Evolutionary conservation across 1,140 invertebrate species (phyloP), one percentile per base, ranked within the genome.

Genomic region (Eubasilissa regina): DNA sequence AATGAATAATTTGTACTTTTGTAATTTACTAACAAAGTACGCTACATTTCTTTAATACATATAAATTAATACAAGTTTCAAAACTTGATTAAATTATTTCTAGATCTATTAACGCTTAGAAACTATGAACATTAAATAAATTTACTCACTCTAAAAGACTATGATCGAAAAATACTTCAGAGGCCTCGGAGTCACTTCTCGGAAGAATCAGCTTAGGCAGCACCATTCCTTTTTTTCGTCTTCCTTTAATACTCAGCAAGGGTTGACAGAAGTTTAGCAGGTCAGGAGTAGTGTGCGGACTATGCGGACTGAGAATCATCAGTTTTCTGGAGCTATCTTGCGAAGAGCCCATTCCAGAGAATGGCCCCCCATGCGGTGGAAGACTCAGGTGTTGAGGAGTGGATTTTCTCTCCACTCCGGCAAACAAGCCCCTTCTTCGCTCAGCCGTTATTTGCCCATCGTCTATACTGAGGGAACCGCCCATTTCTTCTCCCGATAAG

Each of bases 281-380:
- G 83, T 93, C 93, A 1, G 87, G 87, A 25, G 90, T 85, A 6
- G 89, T 89, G 10, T 92, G 85, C 84, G 93, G 94, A 83, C 93
- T 94, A 85, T 94, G 94, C 0, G 94, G 94, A 56, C 93, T 94
- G 51, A 95, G 86, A 58, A 95, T 95, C 7, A 93, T 94, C 25
- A 95, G 89, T 55, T 88, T 90, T 15, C 92, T 84, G 73, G 92
- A 91, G 43, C 90, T 86, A 4, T 91, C 80, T 87, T 90, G 78
- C 83, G 90, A 45, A 86, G 87, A 84, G 84, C 90, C 62, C 88
- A 91, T 83, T 84, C 84, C 56, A 82, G 90, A 82, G 85, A 90
- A 76, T 15, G 91, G 87, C 25, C 89, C 90, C 43, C 91, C 89
- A 0, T 93, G 92, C 0, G 93, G 93, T 0, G 92, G 92, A 17